Evolutionary conservation across 1,140 invertebrate species (phyloP).

Genomic region (Brachystomella parvula): DNA sequence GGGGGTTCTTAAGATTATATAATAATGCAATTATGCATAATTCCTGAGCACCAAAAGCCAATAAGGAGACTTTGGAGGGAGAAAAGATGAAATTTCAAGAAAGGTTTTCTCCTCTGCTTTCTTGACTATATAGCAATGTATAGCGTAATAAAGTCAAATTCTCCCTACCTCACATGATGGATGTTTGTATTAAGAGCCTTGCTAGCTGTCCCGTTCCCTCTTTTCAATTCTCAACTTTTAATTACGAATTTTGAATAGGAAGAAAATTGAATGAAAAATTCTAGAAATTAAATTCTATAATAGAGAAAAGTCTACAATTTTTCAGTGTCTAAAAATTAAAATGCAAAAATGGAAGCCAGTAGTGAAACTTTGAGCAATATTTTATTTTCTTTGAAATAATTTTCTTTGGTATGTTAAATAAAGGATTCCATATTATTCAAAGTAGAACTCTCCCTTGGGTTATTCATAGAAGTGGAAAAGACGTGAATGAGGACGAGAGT

Average conservation of each 20-base stretch:
- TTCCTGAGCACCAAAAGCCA: neutral
- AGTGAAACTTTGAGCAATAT: too few species aligned
- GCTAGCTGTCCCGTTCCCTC: neutral
- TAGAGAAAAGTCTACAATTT: constrained; percentile 32
- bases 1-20: neutral
- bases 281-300: too few species aligned
- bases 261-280: constrained; percentile 29
- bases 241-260: constrained; percentile 39
- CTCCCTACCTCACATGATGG: constrained; percentile 4
- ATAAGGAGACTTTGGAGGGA: constrained; percentile 2
- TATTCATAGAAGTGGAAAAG: neutral
- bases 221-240: constrained; percentile 31
- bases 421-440: too few species aligned
- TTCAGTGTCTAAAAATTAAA: too few species aligned
- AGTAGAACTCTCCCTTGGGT: neutral
- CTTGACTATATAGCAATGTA: too few species aligned
- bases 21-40: constrained; percentile 4
- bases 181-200: neutral
- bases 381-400: too few species aligned
- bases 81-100: neutral
- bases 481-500: neutral
- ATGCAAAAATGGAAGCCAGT: too few species aligned
- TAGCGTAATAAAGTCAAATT: neutral
- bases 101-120: neutral
- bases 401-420: too few species aligned